Conservation (phyloP, 2,888 invertebrate genomes). For the Agelastica alni region DNA sequence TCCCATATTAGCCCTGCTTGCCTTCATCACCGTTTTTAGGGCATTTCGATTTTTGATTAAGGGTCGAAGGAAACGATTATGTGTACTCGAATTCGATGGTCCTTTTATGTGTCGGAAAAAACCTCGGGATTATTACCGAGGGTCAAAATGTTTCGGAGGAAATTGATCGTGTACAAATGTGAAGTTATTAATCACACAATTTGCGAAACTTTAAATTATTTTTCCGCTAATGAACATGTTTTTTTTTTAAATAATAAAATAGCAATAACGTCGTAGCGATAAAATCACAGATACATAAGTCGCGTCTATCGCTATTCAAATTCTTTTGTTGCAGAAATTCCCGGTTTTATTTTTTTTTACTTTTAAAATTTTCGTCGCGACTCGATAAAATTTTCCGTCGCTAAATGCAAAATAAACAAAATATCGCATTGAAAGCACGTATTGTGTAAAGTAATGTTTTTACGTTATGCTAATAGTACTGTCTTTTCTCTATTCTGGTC, state of each 20-base stretch:
- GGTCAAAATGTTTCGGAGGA: not conserved
- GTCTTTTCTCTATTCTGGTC: not conserved
- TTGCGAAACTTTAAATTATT: no score
- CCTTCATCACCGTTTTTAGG: not conserved
- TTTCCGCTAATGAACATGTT: no score
- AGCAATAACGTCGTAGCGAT: no score
- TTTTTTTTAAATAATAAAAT: no score
- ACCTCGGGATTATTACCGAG: not conserved
- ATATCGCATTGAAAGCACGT: not conserved
- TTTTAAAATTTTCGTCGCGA: no score
- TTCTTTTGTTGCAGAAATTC: no score
- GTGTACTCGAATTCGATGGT: slow-evolving; percentile 4
- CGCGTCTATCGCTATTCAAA: no score
- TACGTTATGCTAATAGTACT: not conserved
- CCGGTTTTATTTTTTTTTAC: no score
- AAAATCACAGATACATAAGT: no score
- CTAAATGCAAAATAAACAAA: not conserved
- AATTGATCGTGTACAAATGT: no score
- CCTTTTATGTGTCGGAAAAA: slow-evolving; percentile 1
- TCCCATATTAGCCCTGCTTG: not conserved
- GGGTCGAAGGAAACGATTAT: not conserved
- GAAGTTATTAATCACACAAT: no score
- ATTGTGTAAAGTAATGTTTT: not conserved
- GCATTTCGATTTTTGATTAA: not conserved
- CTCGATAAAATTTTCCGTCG: not conserved